Conservation (phyloP, 2,888 invertebrate species). For the Cephus nigrinus region DNA sequence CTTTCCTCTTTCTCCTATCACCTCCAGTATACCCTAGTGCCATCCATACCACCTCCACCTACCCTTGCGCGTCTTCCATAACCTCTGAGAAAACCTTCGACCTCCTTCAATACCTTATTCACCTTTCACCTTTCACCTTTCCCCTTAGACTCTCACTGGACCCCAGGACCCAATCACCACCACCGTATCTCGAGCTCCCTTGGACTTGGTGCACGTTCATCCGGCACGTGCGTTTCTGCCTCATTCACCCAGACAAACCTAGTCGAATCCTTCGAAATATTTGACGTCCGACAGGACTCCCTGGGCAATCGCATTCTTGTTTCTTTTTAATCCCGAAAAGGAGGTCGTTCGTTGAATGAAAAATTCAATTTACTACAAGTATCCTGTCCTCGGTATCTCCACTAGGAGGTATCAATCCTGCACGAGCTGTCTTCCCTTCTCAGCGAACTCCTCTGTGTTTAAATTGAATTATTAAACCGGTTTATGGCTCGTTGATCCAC, state of each 20-base stretch:
- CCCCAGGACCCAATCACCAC: neutral
- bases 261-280: neutral
- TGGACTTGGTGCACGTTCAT: neutral
- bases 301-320: neutral
- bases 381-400: neutral
- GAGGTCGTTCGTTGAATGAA: neutral
- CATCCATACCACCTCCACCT: neutral
- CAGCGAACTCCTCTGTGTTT: neutral
- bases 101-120: neutral
- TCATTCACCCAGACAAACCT: neutral
- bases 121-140: too few relatives aligned
- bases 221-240: neutral
- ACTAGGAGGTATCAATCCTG: neutral
- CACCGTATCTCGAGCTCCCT: neutral
- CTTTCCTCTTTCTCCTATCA: constrained; percentile 11
- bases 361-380: neutral
- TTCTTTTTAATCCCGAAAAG: neutral
- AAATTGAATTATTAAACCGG: constrained; percentile 25
- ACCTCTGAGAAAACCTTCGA: neutral
- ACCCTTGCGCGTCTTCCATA: neutral
- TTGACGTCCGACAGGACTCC: too few relatives aligned
- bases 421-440: neutral
- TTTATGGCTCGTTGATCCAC: constrained; percentile 26
- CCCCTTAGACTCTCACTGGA: neutral
- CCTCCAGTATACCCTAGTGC: neutral